Percentiles rank a stretch among this genome's conserved stretches.
Conservation (phyloP, 2,113 vertebrate genomes). For the Noturus placidus region DNA sequence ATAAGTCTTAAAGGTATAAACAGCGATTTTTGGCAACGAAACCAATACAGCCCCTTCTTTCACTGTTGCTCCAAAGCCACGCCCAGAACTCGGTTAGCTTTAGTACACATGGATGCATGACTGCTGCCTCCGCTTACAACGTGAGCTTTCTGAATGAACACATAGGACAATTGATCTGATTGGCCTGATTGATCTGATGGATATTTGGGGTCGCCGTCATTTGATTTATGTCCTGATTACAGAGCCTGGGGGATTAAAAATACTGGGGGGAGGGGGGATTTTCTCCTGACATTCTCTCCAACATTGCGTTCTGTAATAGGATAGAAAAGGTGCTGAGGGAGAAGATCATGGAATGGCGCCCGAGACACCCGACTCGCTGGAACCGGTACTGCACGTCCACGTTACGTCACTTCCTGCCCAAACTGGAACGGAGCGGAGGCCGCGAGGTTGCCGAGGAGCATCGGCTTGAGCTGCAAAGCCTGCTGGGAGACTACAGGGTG, state of each 20-base stretch:
- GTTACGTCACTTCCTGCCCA: slow-evolving; percentile 86
- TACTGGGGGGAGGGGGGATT: too few species aligned
- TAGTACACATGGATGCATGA: too few species aligned
- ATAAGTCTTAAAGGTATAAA: not conserved
- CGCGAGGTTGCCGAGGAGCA: slow-evolving; percentile 83
- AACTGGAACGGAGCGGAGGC: slow-evolving; percentile 83
- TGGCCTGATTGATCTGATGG: not conserved
- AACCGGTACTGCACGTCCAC: slow-evolving; percentile 88
- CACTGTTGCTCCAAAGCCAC: not conserved
- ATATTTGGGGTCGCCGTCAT: too few species aligned
- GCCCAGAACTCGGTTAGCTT: not conserved
- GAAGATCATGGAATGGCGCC: slow-evolving; percentile 97
- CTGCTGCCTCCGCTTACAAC: not conserved
- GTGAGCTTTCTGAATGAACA: not conserved
- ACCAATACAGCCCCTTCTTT: not conserved
- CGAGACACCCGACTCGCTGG: slow-evolving; percentile 91
- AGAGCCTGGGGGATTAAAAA: too few species aligned
- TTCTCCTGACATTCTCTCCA: not conserved
- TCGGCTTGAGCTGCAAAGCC: slow-evolving; percentile 80
- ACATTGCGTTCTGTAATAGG: slow-evolving; percentile 64
- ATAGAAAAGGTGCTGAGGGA: slow-evolving; percentile 93
- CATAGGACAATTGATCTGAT: not conserved
- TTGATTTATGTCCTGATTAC: too few species aligned
- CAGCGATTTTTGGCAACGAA: not conserved
- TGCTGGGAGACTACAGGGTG: slow-evolving; percentile 91